A percentile compares a stretch with the other conserved stretches of the same genome.
Evolutionary conservation across 1,140 invertebrate species (phyloP).

Genomic region (Bemisia tabaci): DNA sequence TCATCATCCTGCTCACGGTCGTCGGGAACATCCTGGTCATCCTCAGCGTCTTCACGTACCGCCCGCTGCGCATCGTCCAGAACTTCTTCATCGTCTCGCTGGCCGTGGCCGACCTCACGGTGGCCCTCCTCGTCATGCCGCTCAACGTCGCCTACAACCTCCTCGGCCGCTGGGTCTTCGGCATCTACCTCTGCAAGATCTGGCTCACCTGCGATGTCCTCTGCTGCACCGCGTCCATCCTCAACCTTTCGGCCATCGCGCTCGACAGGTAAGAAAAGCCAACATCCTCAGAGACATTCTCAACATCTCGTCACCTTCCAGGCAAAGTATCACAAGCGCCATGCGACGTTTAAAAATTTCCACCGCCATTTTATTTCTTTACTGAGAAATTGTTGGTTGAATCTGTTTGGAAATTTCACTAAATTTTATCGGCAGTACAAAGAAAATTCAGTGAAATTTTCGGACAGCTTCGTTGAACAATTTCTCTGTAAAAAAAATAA

Average conservation of each 20-base stretch:
- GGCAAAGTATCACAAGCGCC: too few species aligned
- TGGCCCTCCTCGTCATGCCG: slow-evolving; percentile 90
- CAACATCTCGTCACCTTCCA: too few species aligned
- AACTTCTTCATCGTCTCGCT: slow-evolving; percentile 97
- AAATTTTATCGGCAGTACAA: too few species aligned
- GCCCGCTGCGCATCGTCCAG: slow-evolving; percentile 90
- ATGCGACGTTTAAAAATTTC: too few species aligned
- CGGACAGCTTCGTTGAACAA: too few species aligned
- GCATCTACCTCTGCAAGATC: slow-evolving; percentile 82
- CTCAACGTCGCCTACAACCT: slow-evolving; percentile 89
- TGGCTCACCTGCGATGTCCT: slow-evolving; percentile 95
- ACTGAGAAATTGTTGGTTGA: too few species aligned
- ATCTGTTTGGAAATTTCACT: too few species aligned
- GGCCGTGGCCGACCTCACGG: slow-evolving; percentile 94
- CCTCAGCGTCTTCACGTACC: slow-evolving; percentile 87
- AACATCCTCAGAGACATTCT: too few species aligned
- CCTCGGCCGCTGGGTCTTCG: slow-evolving; percentile 77
- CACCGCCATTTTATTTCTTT: too few species aligned
- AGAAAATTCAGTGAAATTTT: too few species aligned
- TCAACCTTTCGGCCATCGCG: slow-evolving; percentile 92
- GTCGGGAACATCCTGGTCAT: slow-evolving; percentile 92
- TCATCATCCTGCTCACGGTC: slow-evolving; percentile 80
- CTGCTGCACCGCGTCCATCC: slow-evolving; percentile 91
- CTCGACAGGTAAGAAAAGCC: too few species aligned
- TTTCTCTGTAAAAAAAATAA: too few species aligned